A percentile compares a stretch with the other conserved stretches of the same genome.
These are phyloP conservation scores for Rhodeus uyekii DNA, from an alignment of 2,797 vertebrate genomes.

Conservation along the genomic window DNA sequence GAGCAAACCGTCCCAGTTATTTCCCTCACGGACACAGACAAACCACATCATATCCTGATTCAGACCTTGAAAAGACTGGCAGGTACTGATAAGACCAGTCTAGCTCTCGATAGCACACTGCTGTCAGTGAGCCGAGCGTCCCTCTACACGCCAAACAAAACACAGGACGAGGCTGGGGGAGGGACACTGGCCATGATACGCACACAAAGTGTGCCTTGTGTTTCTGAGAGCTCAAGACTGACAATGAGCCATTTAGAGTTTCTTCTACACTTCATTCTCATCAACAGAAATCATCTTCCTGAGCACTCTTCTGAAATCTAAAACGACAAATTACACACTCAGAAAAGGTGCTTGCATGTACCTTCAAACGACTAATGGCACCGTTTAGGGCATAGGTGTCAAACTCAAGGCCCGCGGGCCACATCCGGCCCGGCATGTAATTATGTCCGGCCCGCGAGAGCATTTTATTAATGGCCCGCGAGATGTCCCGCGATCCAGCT, in stretches of 20 bases:
- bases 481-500: too few species aligned
- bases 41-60: conserved; percentile 42
- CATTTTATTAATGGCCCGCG: too few species aligned
- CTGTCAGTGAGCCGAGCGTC: background rate
- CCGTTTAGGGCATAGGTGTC: too few species aligned
- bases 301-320: background rate
- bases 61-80: conserved; percentile 16
- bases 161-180: conserved; percentile 4
- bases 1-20: conserved; percentile 4
- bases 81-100: conserved; percentile 37
- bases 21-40: background rate
- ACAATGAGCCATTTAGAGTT: conserved; percentile 26
- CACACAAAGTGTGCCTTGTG: conserved; percentile 36
- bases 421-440: too few species aligned
- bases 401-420: too few species aligned
- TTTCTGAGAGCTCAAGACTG: background rate
- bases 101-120: background rate
- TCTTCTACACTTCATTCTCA: background rate
- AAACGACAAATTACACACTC: background rate
- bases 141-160: conserved; percentile 20
- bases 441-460: too few species aligned
- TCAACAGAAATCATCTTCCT: background rate
- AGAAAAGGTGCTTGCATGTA: background rate
- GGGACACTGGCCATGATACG: background rate
- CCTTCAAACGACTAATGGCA: background rate